Percentiles rank a stretch among this genome's conserved stretches.
Evolutionary conservation across 2,888 invertebrate genomes (phyloP).

Genomic region (Drosophila multiciliata): DNA sequence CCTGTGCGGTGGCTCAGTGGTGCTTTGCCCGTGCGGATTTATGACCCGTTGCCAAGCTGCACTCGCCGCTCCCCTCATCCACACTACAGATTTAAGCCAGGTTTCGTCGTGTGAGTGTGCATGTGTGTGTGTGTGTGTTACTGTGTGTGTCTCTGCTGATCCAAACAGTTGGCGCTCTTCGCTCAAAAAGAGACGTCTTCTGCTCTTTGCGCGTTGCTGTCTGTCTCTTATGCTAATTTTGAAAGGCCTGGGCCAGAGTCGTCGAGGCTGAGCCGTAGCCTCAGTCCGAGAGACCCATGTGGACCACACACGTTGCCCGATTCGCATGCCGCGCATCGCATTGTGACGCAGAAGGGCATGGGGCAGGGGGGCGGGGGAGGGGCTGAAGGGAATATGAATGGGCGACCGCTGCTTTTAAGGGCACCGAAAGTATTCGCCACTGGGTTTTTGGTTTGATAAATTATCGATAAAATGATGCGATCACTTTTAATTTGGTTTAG

Average conservation of each 20-base stretch:
- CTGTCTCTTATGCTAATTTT: conserved; percentile 74
- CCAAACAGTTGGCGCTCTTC: conserved; percentile 49
- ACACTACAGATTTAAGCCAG: background rate
- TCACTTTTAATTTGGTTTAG: conserved; percentile 79
- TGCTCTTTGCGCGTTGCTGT: conserved; percentile 17
- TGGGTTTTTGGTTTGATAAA: conserved; percentile 78
- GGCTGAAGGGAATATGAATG: background rate
- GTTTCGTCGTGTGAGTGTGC: background rate
- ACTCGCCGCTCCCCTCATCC: background rate
- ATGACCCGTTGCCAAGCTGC: conserved; percentile 55
- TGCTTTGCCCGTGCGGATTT: conserved; percentile 54
- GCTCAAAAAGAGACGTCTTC: conserved; percentile 42
- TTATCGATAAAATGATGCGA: conserved; percentile 80
- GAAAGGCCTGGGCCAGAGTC: conserved; percentile 25
- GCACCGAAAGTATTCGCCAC: conserved; percentile 71
- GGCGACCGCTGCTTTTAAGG: conserved; percentile 54
- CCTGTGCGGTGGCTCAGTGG: conserved; percentile 59
- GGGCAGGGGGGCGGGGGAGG: background rate
- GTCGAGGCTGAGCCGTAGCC: conserved; percentile 6
- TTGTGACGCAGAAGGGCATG: background rate
- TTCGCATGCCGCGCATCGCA: conserved; percentile 57
- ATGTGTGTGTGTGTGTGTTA: background rate
- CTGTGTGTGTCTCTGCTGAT: conserved; percentile 45
- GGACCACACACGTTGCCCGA: conserved; percentile 74
- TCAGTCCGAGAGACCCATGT: conserved; percentile 43